phyloP scores from a whole-genome alignment of 2,113 vertebrate genomes.

The Varanus komodoensis region DNA sequence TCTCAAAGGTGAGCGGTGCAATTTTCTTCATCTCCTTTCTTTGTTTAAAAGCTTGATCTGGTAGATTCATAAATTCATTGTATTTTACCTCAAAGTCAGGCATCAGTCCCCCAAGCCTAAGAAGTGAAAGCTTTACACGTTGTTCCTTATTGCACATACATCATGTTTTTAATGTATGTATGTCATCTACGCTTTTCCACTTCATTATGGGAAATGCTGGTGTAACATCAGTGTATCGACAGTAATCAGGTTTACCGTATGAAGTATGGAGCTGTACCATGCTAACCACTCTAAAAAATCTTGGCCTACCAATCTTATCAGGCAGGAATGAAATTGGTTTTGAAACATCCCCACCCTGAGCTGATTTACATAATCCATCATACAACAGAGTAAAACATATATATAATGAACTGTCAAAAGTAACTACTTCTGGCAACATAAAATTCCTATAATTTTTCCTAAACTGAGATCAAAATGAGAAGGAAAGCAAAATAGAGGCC shows the following conservation, averaged over 20 bases:
- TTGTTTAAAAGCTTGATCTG: background rate
- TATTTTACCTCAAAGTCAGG: background rate
- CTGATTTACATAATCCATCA: constrained; percentile 21
- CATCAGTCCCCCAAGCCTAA: background rate
- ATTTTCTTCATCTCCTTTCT: background rate
- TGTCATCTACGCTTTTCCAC: background rate
- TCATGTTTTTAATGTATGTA: background rate
- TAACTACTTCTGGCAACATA: constrained; percentile 30
- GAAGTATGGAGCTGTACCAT: background rate
- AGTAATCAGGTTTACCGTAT: background rate
- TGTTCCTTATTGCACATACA: background rate
- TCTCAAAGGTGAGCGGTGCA: background rate
- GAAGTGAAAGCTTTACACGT: background rate
- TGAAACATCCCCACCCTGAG: background rate
- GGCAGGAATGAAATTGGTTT: constrained; percentile 18
- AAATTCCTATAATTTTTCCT: constrained; percentile 25
- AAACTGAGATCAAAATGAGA: constrained; percentile 45
- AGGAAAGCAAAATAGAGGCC: constrained; percentile 27
- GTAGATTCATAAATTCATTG: background rate
- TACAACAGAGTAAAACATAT: background rate
- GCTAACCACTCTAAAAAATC: background rate
- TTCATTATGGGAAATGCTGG: background rate
- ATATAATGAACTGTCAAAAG: constrained; percentile 35
- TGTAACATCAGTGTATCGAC: background rate
- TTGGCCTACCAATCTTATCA: background rate